Evolutionary conservation across 37 sponge, comb jelly and placozoan species (phyloP).

Genomic region (Chondrilla cf. caribensis): DNA sequence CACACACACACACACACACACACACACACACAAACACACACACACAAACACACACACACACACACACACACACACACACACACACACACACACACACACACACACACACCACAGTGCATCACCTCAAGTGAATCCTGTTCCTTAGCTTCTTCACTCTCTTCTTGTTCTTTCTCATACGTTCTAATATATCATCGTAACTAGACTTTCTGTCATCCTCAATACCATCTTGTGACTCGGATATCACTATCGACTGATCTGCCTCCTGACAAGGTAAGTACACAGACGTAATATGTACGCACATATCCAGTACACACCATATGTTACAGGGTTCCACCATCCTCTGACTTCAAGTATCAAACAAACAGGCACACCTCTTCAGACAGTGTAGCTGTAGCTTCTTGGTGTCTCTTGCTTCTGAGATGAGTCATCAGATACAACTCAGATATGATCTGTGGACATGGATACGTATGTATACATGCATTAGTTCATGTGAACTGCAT

Average conservation of each 20-base stretch:
- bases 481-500: not conserved
- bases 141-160: conserved; percentile 77
- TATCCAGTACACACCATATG: too few species aligned
- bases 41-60: too few species aligned
- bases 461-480: not conserved
- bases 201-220: not conserved
- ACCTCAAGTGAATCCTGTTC: conserved; percentile 63
- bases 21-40: too few species aligned
- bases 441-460: conserved; percentile 56
- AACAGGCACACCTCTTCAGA: conserved; percentile 31
- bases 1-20: too few species aligned
- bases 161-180: conserved; percentile 47
- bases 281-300: not conserved
- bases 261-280: not conserved
- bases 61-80: too few species aligned
- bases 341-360: too few species aligned
- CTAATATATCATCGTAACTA: conserved; percentile 26
- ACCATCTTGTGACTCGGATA: conserved; percentile 49
- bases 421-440: conserved; percentile 77
- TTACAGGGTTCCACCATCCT: too few species aligned
- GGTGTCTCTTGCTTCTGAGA: conserved; percentile 58
- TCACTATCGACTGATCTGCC: conserved; percentile 32
- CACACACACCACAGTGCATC: too few species aligned
- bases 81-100: too few species aligned
- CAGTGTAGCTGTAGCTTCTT: conserved; percentile 48